A percentile compares a stretch with the other conserved stretches of the same genome.
These are phyloP conservation scores for Actinia tenebrosa DNA, from an alignment of 64 coral and sea anemone genomes.

Conservation along the genomic window DNA sequence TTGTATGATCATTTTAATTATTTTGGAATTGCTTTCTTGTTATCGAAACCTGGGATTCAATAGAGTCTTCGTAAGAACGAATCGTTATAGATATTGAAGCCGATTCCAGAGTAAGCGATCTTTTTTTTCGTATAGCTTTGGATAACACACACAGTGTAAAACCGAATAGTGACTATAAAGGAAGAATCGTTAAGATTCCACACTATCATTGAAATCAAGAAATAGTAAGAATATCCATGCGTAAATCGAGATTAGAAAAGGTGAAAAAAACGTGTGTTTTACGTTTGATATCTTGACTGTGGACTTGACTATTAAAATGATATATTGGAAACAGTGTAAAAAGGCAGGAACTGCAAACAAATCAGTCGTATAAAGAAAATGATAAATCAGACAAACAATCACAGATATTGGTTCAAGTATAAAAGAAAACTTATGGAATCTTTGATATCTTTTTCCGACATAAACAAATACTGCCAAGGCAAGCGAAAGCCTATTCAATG, in stretches of 20 bases:
- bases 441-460: not conserved
- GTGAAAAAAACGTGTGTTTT: not conserved
- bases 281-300: not conserved
- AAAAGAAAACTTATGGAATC: not conserved
- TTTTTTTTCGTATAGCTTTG: not conserved
- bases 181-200: not conserved
- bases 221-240: not conserved
- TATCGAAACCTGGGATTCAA: not conserved
- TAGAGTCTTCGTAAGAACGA: not conserved
- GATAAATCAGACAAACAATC: not conserved
- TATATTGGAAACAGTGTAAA: not conserved
- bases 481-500: not conserved
- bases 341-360: slow-evolving; percentile 1
- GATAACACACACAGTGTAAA: not conserved
- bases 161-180: not conserved
- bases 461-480: not conserved
- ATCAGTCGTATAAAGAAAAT: not conserved
- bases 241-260: not conserved
- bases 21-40: not conserved
- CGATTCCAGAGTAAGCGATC: not conserved
- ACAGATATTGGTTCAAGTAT: not conserved
- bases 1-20: not conserved
- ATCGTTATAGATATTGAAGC: not conserved
- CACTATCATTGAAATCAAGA: not conserved
- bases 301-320: not conserved